Evolutionary conservation across 2,797 vertebrate species (phyloP), one percentile per base, ranked within the genome.

Genomic region (Craterocephalus amniculus): DNA sequence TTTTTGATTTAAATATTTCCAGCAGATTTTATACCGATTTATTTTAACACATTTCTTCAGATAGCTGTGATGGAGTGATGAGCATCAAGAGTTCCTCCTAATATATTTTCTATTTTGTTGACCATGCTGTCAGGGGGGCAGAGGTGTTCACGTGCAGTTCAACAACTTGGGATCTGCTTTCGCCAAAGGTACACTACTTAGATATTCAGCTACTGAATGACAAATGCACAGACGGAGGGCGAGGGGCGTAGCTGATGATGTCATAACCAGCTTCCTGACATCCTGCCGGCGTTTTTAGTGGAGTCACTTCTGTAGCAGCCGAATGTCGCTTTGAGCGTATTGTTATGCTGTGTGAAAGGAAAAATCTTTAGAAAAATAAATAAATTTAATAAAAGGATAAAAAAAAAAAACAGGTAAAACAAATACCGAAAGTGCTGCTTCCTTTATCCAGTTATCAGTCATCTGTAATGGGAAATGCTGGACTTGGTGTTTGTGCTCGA

Each of bases 341-440:
- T 63, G 59, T 74, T 54, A 57, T 16, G 38, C 14, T 51, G 63
- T 70, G 71, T 36, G 68, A 63, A 66, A 70, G 61, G 36, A 64
- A 55, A 76, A 65, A 71, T 76, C 55, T 69, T 69, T 55, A 7
- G 5, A 34, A 34, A 6, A 34, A 5, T 34, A 32, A 32, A 32
- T 3, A 32, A 32, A 32, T 31, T 31, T 31, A 31, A 72, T 72
- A 29, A 26, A 24, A 18, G 8, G 40, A n/a, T 60, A 36, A 64
- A 58, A 64, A 74, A 78, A 67, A 64, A 59, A n/a, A 65, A 64
- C 59, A 57, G 16, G 20, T 62, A n/a, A 81, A 82, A 88, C 71
- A 86, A 88, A 89, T 87, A 84, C 90, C 89, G 67, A 85, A 92
- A 93, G 91, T 92, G 90, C 91, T 92, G 90, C 90, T 90, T 90